These are phyloP conservation scores for Sus cebifrons DNA, from an alignment of 2,797 vertebrate species.

Conservation along the genomic window DNA sequence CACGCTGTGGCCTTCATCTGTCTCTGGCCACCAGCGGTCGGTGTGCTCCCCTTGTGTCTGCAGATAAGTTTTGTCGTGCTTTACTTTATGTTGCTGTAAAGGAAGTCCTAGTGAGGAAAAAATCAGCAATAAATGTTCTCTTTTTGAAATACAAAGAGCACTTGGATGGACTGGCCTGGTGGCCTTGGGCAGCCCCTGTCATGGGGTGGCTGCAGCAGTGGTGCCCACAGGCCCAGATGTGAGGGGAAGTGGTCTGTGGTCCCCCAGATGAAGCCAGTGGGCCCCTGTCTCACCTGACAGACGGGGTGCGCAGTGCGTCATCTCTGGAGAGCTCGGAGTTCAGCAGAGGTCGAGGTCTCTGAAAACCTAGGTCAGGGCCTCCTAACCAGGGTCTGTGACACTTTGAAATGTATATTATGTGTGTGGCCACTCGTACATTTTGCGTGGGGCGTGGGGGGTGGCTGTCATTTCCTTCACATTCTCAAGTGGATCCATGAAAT, in stretches of 20 bases:
- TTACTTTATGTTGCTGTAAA: constrained; percentile 57
- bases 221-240: neutral
- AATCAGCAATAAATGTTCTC: constrained; percentile 70
- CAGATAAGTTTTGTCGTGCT: neutral
- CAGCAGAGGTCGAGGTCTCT: neutral
- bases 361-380: too few relatives aligned
- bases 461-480: neutral
- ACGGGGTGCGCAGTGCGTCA: neutral
- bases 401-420: too few relatives aligned
- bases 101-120: constrained; percentile 45
- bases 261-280: neutral
- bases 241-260: neutral
- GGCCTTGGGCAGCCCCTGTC: neutral
- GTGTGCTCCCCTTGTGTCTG: neutral
- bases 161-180: neutral
- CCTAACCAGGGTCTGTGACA: neutral
- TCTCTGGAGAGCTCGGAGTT: neutral
- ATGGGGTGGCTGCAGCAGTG: neutral
- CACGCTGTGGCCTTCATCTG: neutral
- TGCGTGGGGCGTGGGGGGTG: neutral
- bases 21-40: neutral
- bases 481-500: neutral
- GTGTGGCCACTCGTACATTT: rapidly evolving
- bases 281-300: too few relatives aligned
- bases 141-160: constrained; percentile 7